Base-by-base conservation (phyloP, 2,888 invertebrate genomes). In the Lasius fuliginosus region DNA sequence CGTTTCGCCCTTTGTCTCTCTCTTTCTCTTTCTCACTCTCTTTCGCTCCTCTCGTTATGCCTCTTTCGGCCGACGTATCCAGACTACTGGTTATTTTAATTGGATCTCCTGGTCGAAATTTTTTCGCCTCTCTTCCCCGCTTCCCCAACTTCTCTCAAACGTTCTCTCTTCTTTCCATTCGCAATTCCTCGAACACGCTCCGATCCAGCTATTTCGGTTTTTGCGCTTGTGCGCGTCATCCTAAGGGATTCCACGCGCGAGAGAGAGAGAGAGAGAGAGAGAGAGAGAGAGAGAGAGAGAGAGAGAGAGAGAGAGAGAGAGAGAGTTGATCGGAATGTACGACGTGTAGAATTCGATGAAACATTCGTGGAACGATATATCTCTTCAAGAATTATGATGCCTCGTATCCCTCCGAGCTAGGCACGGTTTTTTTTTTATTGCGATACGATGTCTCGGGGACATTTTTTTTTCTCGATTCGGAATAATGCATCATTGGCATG, bases 41-140 rank as follows among this genome's bases (percentile, higher is more conserved):
- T 64, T 76, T 81, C 27, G 30, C 27, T 88, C 86, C 82, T 89
- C 90, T 90, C 86, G 85, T 91, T 91, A 91, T 89, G 86, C 90
- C 86, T 89, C 88, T 91, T 89, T 86, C 86, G 85, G 82, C 84
- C 89, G 88, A 90, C 90, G 86, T 92, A 87, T 84, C 85, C 91
- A 91, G 92, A 92, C 93, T 93, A 92, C 93, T 92, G 93, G 94
- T 93, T 94, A 95, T 94, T 95, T 95, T 95, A 95, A 95, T 95
- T 95, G 95, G 95, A 94, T 94, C 94, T 94, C 94, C 94, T 53
- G 53, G 94, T 90, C 93, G 93, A 94, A 93, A 93, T 92, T 93
- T 93, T 92, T 92, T 92, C 88, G 81, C 83, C 89, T n/a, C n/a
- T 53, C n/a, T 8, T 53, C n/a, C 79, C 82, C 81, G 62, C 71